phyloP scores from a whole-genome alignment of 2,888 invertebrate species.

The Blastobasis lacticolella region DNA sequence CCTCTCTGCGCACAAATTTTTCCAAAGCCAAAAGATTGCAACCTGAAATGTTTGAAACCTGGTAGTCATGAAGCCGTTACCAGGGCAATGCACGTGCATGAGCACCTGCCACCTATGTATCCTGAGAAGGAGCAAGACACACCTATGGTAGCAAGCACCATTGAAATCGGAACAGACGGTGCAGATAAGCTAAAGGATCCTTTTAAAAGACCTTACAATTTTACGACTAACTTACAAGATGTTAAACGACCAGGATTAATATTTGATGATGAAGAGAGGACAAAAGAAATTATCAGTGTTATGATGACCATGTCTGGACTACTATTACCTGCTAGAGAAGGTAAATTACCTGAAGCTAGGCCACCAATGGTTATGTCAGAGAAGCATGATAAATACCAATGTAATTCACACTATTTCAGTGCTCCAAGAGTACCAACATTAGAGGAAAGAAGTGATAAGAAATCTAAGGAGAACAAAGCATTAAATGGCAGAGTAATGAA shows the following conservation, averaged over 20 bases:
- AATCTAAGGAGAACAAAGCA: slow-evolving; percentile 68
- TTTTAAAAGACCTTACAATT: slow-evolving; percentile 82
- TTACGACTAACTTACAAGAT: slow-evolving; percentile 74
- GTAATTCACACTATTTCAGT: slow-evolving; percentile 66
- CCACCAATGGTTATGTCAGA: slow-evolving; percentile 78
- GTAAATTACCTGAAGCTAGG: slow-evolving; percentile 90
- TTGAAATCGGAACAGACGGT: slow-evolving; percentile 68
- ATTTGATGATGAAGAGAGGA: slow-evolving; percentile 81
- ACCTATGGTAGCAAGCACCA: slow-evolving; percentile 62
- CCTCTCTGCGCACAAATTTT: slow-evolving; percentile 81
- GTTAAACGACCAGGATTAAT: slow-evolving; percentile 75
- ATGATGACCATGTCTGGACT: slow-evolving; percentile 96
- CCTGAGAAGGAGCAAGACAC: slow-evolving; percentile 73
- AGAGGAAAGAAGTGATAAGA: slow-evolving; percentile 61
- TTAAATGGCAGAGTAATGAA: slow-evolving; percentile 72
- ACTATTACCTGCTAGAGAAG: slow-evolving; percentile 91
- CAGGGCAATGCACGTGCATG: slow-evolving; percentile 91
- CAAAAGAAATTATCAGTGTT: slow-evolving; percentile 93
- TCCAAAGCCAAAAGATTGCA: slow-evolving; percentile 84
- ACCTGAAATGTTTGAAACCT: slow-evolving; percentile 92
- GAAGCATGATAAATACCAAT: slow-evolving; percentile 69
- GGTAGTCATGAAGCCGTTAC: slow-evolving; percentile 94
- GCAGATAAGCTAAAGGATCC: slow-evolving; percentile 68
- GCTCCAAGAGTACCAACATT: slow-evolving; percentile 50
- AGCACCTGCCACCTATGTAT: slow-evolving; percentile 93